A percentile compares a stretch with the other conserved stretches of the same genome.
phyloP scores from a whole-genome alignment of 2,888 invertebrate genomes.

The Eristalis pertinax region DNA sequence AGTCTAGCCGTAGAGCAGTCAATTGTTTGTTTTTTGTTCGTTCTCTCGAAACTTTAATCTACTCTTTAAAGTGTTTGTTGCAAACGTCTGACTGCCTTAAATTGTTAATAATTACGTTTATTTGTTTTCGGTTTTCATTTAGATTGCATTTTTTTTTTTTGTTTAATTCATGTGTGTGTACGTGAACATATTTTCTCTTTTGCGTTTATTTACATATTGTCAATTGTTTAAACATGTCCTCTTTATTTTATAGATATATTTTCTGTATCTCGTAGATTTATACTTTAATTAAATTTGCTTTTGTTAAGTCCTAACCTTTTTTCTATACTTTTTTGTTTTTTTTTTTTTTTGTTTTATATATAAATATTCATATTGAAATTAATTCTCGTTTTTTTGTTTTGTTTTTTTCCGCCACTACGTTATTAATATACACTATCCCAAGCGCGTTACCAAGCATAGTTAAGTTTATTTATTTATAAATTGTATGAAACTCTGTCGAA shows the following conservation, averaged over 20 bases:
- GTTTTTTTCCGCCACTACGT: conserved; percentile 52
- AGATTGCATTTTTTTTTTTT: conserved; percentile 34
- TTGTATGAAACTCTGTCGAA: conserved; percentile 59
- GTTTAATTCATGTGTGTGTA: conserved; percentile 23
- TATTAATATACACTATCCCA: conserved; percentile 68
- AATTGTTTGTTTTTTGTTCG: conserved; percentile 13
- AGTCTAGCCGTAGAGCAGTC: conserved; percentile 62
- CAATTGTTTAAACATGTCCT: conserved; percentile 66
- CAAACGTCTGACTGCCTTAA: conserved; percentile 41
- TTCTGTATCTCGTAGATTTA: conserved; percentile 43
- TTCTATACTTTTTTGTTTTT: conserved; percentile 38
- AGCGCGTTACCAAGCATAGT: conserved; percentile 65
- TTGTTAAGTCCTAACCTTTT: conserved; percentile 51
- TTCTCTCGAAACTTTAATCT: background rate
- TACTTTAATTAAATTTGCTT: conserved; percentile 46
- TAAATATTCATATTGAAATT: conserved; percentile 51
- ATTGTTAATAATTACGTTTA: background rate
- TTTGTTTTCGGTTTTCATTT: conserved; percentile 29
- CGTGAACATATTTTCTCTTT: conserved; percentile 59
- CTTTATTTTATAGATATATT: conserved; percentile 44
- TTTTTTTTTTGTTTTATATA: conserved; percentile 4
- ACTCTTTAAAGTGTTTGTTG: conserved; percentile 24
- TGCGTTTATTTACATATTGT: conserved; percentile 70
- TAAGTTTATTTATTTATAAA: conserved; percentile 45
- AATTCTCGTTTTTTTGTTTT: conserved; percentile 1